Base-by-base conservation (phyloP, 2,113 vertebrate species). In the Sylvia atricapilla region DNA sequence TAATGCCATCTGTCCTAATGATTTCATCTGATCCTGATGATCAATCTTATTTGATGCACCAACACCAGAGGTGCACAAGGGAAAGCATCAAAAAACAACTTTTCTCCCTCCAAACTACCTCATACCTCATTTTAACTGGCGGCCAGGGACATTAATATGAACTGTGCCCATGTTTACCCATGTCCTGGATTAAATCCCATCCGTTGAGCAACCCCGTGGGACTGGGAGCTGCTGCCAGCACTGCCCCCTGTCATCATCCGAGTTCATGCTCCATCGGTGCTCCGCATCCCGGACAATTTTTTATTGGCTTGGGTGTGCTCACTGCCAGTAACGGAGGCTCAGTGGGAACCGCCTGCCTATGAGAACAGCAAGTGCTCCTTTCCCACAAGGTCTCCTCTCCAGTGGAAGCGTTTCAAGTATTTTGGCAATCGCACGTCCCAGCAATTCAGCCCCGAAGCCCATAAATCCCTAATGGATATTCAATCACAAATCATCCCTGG, bases 311-410 rank as follows among this genome's bases (percentile, higher is more conserved):
- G 89, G 64, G 66, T 4, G 46, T 15, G 44, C 72, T 73, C 0
- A 0, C 87, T 97, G 93, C 94, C 93, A 90, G 91, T 64, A 90
- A 94, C 0, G 0, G 84, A 93, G 93, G 76, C 46, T 90, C 81
- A 53, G 35, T 86, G 93, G 87, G 94, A 95, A 80, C 60, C 0
- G 41, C 66, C 23, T 72, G 76, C 2, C 3, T 55, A 85, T 0
- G 30, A 89, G 93, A 94, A 94, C 95, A 96, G 60, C 1, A 7
- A 94, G 75, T 77, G 66, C 87, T 96, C 68, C 74, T 90, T 96
- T 96, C 95, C 94, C 96, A 97, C 88, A 95, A 93, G 79, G 90
- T 89, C 93, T 89, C 76, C 50, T 84, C 89, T 95, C 73, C 76
- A 70, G 68, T 81, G 93, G 85, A 96, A 81, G 79, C 5, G 27